Conservation (phyloP, 2,797 vertebrate genomes). For the Bradypodion ventrale region DNA sequence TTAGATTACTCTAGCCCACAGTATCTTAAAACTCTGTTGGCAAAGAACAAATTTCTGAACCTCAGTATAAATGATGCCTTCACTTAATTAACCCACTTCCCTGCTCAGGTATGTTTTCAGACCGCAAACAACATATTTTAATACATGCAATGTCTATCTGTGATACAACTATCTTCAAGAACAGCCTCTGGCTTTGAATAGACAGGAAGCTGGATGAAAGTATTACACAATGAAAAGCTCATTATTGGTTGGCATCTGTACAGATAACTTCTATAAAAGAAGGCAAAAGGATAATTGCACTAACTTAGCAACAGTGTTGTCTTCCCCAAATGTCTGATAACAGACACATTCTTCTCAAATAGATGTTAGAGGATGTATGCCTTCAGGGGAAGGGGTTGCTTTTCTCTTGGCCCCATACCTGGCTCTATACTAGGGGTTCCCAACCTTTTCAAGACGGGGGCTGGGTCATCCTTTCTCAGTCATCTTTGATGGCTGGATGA, state of each 20-base stretch:
- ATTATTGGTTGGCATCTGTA: slow-evolving; percentile 37
- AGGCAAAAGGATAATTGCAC: not conserved
- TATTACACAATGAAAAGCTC: slow-evolving; percentile 48
- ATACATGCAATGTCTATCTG: slow-evolving; percentile 14
- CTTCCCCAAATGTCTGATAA: not conserved
- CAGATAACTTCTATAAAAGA: slow-evolving; percentile 24
- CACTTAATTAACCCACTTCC: slow-evolving; percentile 5
- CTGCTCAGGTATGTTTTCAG: not conserved
- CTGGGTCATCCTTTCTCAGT: no score
- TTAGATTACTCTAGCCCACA: not conserved
- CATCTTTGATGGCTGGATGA: no score
- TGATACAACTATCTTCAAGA: slow-evolving; percentile 40
- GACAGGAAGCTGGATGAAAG: slow-evolving; percentile 36
- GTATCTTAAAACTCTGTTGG: not conserved
- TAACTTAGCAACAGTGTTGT: not conserved
- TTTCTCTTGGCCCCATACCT: not conserved
- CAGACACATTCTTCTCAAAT: not conserved
- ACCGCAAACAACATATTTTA: not conserved
- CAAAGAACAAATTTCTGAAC: no score
- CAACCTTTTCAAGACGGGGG: no score
- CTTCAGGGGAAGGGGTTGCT: not conserved
- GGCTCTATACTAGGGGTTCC: no score
- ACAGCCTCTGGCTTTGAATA: slow-evolving; percentile 47
- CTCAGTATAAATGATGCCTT: not conserved
- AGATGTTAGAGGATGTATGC: not conserved